phyloP scores from a whole-genome alignment of 92 coral and sea anemone species.

The Phymanthus crucifer region DNA sequence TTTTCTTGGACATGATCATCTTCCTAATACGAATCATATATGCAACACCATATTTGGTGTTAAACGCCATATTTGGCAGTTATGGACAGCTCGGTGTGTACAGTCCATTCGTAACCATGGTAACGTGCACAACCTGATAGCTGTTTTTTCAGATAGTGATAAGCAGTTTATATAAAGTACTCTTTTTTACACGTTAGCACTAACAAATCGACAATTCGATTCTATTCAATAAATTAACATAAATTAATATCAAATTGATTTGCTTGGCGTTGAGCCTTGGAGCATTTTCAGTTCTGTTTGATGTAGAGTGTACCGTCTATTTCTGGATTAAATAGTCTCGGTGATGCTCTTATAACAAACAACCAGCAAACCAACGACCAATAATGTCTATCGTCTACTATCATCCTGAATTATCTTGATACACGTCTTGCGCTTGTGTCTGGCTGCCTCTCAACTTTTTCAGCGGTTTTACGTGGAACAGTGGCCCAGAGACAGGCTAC shows the following conservation, averaged over 20 bases:
- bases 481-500: not conserved
- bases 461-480: not conserved
- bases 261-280: not conserved
- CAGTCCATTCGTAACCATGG: not conserved
- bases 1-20: not conserved
- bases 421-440: not conserved
- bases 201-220: conserved; percentile 1
- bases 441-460: not conserved
- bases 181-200: not conserved
- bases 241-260: not conserved
- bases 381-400: not conserved
- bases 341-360: conserved; percentile 3
- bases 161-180: not conserved
- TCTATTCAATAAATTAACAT: conserved; percentile 5
- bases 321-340: not conserved
- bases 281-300: no score
- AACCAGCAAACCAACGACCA: not conserved
- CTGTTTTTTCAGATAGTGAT: not conserved
- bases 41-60: not conserved
- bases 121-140: not conserved
- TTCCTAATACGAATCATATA: not conserved
- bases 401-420: no score
- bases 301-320: not conserved
- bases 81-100: not conserved
- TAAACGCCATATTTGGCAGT: not conserved